Evolutionary conservation across 2,797 vertebrate species (phyloP).

Genomic region (Artibeus lituratus): DNA sequence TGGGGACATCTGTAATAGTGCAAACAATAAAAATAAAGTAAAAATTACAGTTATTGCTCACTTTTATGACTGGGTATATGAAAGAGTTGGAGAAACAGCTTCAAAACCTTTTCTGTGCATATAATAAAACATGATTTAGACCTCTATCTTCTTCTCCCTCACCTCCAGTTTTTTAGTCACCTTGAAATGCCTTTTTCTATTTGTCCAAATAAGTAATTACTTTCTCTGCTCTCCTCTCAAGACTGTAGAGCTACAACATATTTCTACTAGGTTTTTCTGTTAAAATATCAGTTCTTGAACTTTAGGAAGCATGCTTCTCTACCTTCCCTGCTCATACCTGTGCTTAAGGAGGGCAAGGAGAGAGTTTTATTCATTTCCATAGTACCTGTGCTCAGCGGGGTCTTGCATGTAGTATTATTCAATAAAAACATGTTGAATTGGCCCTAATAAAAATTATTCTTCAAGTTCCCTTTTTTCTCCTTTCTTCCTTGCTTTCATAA

Average conservation of each 20-base stretch:
- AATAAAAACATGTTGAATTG: background rate
- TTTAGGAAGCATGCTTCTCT: background rate
- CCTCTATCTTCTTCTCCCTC: background rate
- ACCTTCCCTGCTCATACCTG: rapidly evolving
- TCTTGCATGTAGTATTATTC: background rate
- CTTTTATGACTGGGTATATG: conserved; percentile 6
- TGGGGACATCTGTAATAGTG: background rate
- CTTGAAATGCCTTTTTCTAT: background rate
- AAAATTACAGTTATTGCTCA: background rate
- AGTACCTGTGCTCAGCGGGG: background rate
- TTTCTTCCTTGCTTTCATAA: background rate
- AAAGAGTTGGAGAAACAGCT: background rate
- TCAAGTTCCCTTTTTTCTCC: background rate
- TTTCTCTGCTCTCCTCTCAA: background rate
- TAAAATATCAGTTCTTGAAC: background rate
- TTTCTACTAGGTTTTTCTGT: background rate
- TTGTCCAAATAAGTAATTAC: background rate
- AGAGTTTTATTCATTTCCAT: background rate
- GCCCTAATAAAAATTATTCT: background rate
- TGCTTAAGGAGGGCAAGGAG: background rate
- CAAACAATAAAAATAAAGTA: background rate
- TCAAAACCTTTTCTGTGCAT: background rate
- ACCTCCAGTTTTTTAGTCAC: background rate
- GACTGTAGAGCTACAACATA: background rate
- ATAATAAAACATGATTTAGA: background rate